Evolutionary conservation across 1,140 invertebrate genomes (phyloP).

Genomic region (Papilio xuthus): DNA sequence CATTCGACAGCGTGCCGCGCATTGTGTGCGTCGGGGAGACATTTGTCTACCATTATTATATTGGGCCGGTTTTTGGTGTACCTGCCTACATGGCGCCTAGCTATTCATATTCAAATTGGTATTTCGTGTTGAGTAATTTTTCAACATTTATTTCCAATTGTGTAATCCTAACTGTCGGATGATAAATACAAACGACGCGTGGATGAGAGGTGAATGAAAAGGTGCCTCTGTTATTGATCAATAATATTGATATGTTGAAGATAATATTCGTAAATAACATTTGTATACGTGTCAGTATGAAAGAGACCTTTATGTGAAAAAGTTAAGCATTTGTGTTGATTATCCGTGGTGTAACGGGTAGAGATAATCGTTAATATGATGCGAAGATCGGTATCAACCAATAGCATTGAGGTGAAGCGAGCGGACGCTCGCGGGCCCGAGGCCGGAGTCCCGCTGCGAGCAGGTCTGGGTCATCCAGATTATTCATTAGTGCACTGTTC

Average conservation of each 20-base stretch:
- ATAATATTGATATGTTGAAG: slow-evolving; percentile 43
- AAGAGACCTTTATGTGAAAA: slow-evolving; percentile 27
- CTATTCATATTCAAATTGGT: slow-evolving; percentile 80
- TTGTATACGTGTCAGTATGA: background rate
- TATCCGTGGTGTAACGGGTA: slow-evolving; percentile 33
- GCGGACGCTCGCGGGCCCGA: slow-evolving; percentile 40
- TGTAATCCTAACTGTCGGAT: slow-evolving; percentile 60
- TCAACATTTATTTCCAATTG: slow-evolving; percentile 74
- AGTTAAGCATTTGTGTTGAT: slow-evolving; percentile 13
- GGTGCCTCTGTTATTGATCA: slow-evolving; percentile 47
- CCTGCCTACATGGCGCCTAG: slow-evolving; percentile 78
- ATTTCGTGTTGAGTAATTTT: slow-evolving; percentile 75
- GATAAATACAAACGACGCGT: slow-evolving; percentile 55
- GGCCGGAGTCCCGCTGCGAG: slow-evolving; percentile 56
- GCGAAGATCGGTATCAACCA: slow-evolving; percentile 44
- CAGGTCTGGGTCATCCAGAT: slow-evolving; percentile 63
- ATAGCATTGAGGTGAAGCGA: slow-evolving; percentile 46
- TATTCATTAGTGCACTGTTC: slow-evolving; percentile 77
- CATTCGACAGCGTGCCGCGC: slow-evolving; percentile 69
- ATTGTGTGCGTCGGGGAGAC: slow-evolving; percentile 74
- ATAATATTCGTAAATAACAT: slow-evolving; percentile 26
- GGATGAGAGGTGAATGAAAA: slow-evolving; percentile 54
- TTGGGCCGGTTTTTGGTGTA: slow-evolving; percentile 79
- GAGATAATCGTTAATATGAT: slow-evolving; percentile 35
- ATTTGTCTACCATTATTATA: slow-evolving; percentile 78